phyloP scores from a whole-genome alignment of 1,140 invertebrate species.

The Eriocheir sinensis region DNA sequence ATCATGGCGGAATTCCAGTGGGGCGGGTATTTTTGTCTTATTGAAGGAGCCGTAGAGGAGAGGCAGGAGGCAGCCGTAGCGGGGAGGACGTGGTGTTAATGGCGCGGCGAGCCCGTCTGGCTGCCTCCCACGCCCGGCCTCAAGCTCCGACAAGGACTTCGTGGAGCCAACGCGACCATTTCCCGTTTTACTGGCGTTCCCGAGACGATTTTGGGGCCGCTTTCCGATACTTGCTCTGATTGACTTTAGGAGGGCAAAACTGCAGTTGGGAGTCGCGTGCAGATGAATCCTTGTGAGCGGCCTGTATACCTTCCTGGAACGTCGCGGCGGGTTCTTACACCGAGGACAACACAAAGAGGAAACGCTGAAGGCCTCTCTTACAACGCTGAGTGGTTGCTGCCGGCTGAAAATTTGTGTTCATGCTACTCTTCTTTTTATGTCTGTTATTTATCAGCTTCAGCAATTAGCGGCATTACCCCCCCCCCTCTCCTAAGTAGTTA shows the following conservation, averaged over 20 bases:
- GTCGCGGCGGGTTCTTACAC: no score
- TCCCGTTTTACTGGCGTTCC: conserved; percentile 29
- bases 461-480: no score
- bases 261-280: conserved; percentile 7
- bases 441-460: no score
- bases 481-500: no score
- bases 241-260: conserved; percentile 46
- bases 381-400: no score
- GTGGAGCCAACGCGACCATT: conserved; percentile 48
- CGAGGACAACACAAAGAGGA: background rate
- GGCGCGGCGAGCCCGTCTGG: background rate
- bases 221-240: conserved; percentile 59
- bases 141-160: conserved; percentile 48
- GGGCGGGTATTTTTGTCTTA: background rate
- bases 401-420: no score
- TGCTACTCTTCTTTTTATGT: no score
- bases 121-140: conserved; percentile 24
- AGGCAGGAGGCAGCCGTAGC: background rate
- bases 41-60: conserved; percentile 37
- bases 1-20: conserved; percentile 52
- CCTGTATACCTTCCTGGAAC: background rate
- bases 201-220: conserved; percentile 34
- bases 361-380: background rate
- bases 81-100: background rate
- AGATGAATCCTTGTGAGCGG: background rate